phyloP scores from a whole-genome alignment of 2,113 vertebrate genomes.

The Brienomyrus longianalis region DNA sequence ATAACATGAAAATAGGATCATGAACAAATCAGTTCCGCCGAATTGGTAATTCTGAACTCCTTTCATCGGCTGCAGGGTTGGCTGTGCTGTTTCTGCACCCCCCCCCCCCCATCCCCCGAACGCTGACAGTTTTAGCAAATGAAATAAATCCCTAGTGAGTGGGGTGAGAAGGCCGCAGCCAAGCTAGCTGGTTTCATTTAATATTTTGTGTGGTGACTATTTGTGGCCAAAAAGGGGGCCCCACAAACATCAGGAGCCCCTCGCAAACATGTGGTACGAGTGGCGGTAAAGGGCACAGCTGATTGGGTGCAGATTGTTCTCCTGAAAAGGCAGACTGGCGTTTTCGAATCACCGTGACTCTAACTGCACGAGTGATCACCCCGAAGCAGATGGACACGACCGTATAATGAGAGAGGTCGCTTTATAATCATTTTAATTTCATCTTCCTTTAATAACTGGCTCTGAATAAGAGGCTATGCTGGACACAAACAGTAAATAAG shows the following conservation, averaged over 20 bases:
- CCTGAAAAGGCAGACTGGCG: not conserved
- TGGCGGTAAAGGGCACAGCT: not conserved
- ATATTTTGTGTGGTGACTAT: not conserved
- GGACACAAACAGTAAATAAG: not conserved
- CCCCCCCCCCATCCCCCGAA: too few relatives aligned
- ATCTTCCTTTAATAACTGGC: not conserved
- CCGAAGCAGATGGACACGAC: not conserved
- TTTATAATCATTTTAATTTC: constrained; percentile 7
- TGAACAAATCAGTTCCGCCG: not conserved
- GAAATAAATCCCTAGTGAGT: not conserved
- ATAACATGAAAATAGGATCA: not conserved
- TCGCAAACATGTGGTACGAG: not conserved
- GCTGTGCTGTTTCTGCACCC: not conserved
- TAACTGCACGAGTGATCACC: not conserved
- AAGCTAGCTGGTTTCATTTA: not conserved
- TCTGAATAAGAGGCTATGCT: not conserved
- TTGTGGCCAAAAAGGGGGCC: not conserved
- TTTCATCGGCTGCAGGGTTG: not conserved
- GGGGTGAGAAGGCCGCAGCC: not conserved
- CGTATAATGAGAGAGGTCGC: not conserved
- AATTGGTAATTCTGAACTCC: not conserved
- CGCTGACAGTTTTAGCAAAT: not conserved
- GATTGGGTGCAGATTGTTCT: not conserved
- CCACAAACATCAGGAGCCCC: not conserved
- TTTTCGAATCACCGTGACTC: not conserved